Conservation (phyloP, 2,888 invertebrate species). For the Falcaria lacertinaria region DNA sequence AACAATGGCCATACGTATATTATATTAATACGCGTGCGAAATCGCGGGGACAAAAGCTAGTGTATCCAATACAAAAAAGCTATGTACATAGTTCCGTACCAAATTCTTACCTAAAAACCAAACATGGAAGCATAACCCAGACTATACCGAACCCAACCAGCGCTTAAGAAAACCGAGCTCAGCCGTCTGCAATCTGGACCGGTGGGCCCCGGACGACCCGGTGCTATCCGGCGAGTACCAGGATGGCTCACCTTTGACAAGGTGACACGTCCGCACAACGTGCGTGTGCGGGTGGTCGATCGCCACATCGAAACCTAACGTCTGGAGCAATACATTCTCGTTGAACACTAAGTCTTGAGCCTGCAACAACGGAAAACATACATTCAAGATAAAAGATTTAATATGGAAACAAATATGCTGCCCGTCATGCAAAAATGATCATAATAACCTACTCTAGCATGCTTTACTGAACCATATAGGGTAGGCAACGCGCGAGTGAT, state of each 20-base stretch:
- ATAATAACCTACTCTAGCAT: too few relatives aligned
- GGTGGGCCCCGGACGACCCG: not conserved
- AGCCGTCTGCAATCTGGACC: slow-evolving; percentile 5
- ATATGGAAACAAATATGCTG: too few relatives aligned
- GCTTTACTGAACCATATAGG: too few relatives aligned
- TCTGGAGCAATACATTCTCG: slow-evolving; percentile 98
- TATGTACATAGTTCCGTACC: too few relatives aligned
- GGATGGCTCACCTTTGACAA: slow-evolving; percentile 91
- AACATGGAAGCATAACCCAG: not conserved
- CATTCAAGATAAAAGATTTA: not conserved
- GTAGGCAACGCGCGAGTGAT: too few relatives aligned
- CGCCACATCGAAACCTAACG: slow-evolving; percentile 97
- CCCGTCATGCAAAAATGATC: too few relatives aligned
- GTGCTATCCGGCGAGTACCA: slow-evolving; percentile 3
- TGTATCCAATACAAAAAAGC: too few relatives aligned
- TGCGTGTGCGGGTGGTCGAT: slow-evolving; percentile 99
- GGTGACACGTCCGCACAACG: slow-evolving; percentile 96
- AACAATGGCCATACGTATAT: too few relatives aligned
- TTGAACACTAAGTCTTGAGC: slow-evolving; percentile 97
- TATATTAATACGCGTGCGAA: too few relatives aligned
- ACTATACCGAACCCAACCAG: slow-evolving; percentile 14
- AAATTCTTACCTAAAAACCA: not conserved
- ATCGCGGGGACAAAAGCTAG: too few relatives aligned
- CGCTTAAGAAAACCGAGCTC: slow-evolving; percentile 21
- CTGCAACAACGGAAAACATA: slow-evolving; percentile 65